Percentiles rank a stretch among this genome's conserved stretches.
Conservation (phyloP, 1,140 invertebrate genomes). For the Rhopalosiphum maidis region DNA sequence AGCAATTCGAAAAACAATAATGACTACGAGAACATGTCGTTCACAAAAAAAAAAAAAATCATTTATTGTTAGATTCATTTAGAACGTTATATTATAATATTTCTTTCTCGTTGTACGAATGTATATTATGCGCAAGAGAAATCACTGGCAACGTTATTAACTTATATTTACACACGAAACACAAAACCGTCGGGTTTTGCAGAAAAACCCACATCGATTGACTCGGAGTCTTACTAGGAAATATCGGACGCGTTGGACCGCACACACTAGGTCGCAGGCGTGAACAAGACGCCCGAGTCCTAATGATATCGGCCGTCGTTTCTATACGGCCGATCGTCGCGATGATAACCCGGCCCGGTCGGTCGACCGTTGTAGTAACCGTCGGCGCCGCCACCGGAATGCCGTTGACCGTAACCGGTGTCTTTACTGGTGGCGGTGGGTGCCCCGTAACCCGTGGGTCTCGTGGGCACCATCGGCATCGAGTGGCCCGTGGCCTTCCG, state of each 20-base stretch:
- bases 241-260: background rate
- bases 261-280: background rate
- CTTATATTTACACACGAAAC: background rate
- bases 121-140: background rate
- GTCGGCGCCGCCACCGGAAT: background rate
- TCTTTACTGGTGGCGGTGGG: background rate
- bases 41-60: background rate
- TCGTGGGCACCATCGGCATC: background rate
- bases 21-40: background rate
- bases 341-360: background rate
- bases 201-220: background rate
- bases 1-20: background rate
- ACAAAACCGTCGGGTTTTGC: background rate
- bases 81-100: background rate
- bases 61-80: background rate
- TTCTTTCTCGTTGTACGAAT: background rate
- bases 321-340: background rate
- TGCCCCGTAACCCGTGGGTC: background rate
- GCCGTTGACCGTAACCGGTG: background rate
- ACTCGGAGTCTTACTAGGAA: background rate
- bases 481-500: constrained; percentile 65
- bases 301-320: constrained; percentile 26
- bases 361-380: background rate
- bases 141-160: background rate
- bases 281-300: background rate